Conservation (phyloP, 64 coral and sea anemone species). For the Stichodactyla helianthus region DNA sequence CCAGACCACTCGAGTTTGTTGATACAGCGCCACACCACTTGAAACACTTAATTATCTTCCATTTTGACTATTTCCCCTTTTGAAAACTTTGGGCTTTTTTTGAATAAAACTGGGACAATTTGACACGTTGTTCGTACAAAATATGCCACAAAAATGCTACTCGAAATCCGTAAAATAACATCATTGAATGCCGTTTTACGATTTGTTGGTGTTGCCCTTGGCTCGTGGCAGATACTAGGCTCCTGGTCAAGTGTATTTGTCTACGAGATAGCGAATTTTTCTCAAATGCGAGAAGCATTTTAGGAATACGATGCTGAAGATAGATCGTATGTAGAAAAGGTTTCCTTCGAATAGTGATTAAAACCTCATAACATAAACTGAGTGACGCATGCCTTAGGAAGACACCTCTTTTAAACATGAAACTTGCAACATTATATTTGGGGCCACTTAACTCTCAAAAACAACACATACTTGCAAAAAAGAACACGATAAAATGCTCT, state of each 20-base stretch:
- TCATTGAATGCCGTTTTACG: background rate
- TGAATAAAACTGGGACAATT: background rate
- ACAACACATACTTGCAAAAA: background rate
- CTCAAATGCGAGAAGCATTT: background rate
- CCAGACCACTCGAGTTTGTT: background rate
- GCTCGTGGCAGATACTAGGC: background rate
- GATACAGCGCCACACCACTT: background rate
- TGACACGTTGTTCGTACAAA: background rate
- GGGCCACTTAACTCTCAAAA: background rate
- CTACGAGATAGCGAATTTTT: conserved; percentile 3
- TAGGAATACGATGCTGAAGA: conserved; percentile 10
- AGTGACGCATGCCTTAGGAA: background rate
- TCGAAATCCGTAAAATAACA: background rate
- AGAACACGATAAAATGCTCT: too few relatives aligned
- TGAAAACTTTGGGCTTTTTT: background rate
- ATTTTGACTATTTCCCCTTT: background rate
- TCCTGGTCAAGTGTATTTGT: background rate
- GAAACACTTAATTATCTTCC: background rate
- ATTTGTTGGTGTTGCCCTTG: background rate
- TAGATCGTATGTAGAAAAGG: background rate
- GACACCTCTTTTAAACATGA: background rate
- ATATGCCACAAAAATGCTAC: background rate
- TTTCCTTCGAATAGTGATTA: background rate
- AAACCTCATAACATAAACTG: background rate
- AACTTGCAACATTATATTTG: background rate